Percentiles rank a stretch among this genome's conserved stretches.
Evolutionary conservation across 2,888 invertebrate genomes (phyloP).

Genomic region (Phymatocera aterrima): DNA sequence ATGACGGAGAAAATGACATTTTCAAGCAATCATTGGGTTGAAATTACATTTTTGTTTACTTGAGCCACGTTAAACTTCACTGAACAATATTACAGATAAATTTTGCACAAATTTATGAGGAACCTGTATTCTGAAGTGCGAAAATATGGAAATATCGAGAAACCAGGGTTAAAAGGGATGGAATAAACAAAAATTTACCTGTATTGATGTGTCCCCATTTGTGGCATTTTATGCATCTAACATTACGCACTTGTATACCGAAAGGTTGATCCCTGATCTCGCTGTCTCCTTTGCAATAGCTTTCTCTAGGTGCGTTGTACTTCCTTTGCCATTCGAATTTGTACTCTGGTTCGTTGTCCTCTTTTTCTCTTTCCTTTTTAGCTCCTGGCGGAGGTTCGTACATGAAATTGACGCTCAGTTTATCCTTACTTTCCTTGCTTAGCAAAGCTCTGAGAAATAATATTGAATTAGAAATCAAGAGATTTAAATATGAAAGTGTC

Average conservation of each 20-base stretch:
- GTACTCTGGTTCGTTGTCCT: conserved; percentile 96
- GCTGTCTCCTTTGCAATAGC: conserved; percentile 98
- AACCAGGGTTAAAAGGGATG: too few relatives aligned
- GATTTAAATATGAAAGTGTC: neutral
- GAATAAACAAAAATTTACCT: too few relatives aligned
- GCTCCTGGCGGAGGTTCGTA: conserved; percentile 99
- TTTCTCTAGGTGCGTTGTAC: conserved; percentile 98
- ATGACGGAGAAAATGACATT: too few relatives aligned
- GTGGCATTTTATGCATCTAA: conserved; percentile 98
- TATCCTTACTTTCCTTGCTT: conserved; percentile 99
- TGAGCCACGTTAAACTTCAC: too few relatives aligned
- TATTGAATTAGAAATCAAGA: neutral
- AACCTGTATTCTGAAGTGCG: neutral
- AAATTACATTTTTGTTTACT: too few relatives aligned
- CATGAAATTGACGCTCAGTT: conserved; percentile 98
- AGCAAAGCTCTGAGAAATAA: conserved; percentile 86
- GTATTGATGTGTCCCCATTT: conserved; percentile 99
- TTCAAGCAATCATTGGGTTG: too few relatives aligned
- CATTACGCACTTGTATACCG: conserved; percentile 97
- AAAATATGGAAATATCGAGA: too few relatives aligned
- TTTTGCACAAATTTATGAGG: too few relatives aligned
- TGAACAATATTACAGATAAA: too few relatives aligned
- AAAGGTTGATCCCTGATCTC: conserved; percentile 99
- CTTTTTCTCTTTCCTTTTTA: conserved; percentile 92
- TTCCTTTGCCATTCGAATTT: conserved; percentile 99